Base-by-base conservation (phyloP, 2,888 invertebrate species). In the Oeneis ivallda region DNA sequence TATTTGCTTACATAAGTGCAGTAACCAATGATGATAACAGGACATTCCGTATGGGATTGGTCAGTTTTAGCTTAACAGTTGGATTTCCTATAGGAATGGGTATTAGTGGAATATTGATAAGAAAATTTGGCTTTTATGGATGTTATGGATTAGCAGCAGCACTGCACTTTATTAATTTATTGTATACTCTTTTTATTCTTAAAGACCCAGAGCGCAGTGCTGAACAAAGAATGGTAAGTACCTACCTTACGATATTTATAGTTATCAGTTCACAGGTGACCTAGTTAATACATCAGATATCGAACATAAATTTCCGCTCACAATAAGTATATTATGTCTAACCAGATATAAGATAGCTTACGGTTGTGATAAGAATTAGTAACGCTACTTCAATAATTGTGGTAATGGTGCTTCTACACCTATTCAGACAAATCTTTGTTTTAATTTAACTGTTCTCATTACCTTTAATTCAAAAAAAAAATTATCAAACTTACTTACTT, bases 41-140 rank as follows among this genome's bases (percentile, higher is more conserved):
- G 70, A 98, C 98, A 0, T 92, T 96, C 52, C 91, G 98, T 62
- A 95, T 98, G 77, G 97, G 97, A 2, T 94, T 98, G 32, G 93
- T 96, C 34, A 98, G 96, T 82, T 95, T 97, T 11, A 95, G 96
- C 85, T 93, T 96, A 68, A 97, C 97, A 10, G 92, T 97, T 17
- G 97, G 97, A 0, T 95, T 97, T 60, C 97, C 97, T 0, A 93
- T 97, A 15, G 98, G 98, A 0, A 95, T 96, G 88, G 95, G 96
- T 0, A 81, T 96, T 1, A 96, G 97, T 77, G 98, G 98, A 0
- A 91, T 96, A 17, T 83, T 97, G 52, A 76, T 94, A 65, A 93
- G 92, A 80, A 92, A 93, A 75, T 93, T 94, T 52, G 96, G 96
- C 0, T 96, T 95, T 79, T 96, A 96, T 77, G 96, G 96, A 2